Percentiles rank a stretch among this genome's conserved stretches.
phyloP scores from a whole-genome alignment of 1,140 invertebrate species.

The Nilaparvata lugens region DNA sequence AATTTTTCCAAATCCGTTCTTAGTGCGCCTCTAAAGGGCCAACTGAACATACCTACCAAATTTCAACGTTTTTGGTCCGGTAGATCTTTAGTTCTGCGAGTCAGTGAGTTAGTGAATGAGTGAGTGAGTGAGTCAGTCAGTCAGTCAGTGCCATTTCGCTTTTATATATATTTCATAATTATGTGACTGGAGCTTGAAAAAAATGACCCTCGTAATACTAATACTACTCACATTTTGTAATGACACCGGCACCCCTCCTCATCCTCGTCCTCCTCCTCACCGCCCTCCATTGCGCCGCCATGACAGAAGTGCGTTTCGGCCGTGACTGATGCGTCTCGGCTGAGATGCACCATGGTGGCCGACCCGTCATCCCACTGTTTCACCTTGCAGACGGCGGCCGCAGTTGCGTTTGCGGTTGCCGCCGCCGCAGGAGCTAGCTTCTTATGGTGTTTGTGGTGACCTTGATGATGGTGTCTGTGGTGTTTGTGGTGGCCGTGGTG shows the following conservation, averaged over 20 bases:
- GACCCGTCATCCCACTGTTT: slow-evolving; percentile 19
- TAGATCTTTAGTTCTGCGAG: no score
- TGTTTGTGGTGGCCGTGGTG: slow-evolving; percentile 10
- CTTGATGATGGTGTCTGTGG: slow-evolving; percentile 8
- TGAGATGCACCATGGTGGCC: not conserved
- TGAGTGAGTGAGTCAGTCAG: no score
- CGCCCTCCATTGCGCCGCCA: not conserved
- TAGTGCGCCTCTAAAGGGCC: no score
- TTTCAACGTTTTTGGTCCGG: no score
- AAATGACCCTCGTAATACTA: no score
- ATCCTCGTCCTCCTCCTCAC: not conserved
- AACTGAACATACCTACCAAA: no score
- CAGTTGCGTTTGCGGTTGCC: slow-evolving; percentile 6
- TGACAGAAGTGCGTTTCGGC: not conserved
- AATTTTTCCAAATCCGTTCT: no score
- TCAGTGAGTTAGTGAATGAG: no score
- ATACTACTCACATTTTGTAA: not conserved
- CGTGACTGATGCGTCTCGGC: not conserved
- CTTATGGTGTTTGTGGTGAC: slow-evolving; percentile 4
- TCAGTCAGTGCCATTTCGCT: no score
- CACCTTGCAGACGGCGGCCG: slow-evolving; percentile 17
- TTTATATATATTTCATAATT: not conserved
- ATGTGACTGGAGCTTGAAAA: not conserved
- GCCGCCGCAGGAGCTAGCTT: not conserved
- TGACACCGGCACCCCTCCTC: not conserved